phyloP scores from a whole-genome alignment of 2,113 vertebrate genomes.

The Eretmochelys imbricata region DNA sequence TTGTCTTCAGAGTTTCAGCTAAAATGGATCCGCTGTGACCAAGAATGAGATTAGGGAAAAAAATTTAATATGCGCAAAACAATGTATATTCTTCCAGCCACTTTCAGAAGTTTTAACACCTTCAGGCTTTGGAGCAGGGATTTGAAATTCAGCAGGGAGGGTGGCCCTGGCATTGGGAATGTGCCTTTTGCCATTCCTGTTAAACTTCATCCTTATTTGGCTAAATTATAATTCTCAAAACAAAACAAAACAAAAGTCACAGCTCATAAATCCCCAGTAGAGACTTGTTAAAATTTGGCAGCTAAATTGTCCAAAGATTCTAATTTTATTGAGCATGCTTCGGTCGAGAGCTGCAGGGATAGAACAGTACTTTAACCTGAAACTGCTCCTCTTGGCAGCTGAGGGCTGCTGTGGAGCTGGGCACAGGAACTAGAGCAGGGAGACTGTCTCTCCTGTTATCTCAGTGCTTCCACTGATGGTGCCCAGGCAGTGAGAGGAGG shows the following conservation, averaged over 20 bases:
- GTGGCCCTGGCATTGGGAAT: slow-evolving; percentile 14
- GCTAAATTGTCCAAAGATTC: background rate
- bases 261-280: background rate
- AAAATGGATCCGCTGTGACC: slow-evolving; percentile 25
- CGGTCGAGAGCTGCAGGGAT: slow-evolving; percentile 3
- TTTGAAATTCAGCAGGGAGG: slow-evolving; percentile 3
- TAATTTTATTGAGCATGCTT: background rate
- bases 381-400: slow-evolving; percentile 35
- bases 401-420: background rate
- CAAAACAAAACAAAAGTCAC: background rate
- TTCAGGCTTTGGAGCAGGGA: background rate
- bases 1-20: slow-evolving; percentile 48
- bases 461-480: background rate
- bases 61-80: no score
- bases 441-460: background rate
- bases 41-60: slow-evolving; percentile 66
- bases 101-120: slow-evolving; percentile 21
- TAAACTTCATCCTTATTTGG: background rate
- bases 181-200: slow-evolving; percentile 39
- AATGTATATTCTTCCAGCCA: background rate
- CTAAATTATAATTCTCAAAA: background rate
- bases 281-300: slow-evolving; percentile 41
- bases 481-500: background rate
- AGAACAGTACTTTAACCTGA: background rate
- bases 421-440: background rate